Evolutionary conservation across 2,113 vertebrate species (phyloP).

Genomic region (Azemiops feae): DNA sequence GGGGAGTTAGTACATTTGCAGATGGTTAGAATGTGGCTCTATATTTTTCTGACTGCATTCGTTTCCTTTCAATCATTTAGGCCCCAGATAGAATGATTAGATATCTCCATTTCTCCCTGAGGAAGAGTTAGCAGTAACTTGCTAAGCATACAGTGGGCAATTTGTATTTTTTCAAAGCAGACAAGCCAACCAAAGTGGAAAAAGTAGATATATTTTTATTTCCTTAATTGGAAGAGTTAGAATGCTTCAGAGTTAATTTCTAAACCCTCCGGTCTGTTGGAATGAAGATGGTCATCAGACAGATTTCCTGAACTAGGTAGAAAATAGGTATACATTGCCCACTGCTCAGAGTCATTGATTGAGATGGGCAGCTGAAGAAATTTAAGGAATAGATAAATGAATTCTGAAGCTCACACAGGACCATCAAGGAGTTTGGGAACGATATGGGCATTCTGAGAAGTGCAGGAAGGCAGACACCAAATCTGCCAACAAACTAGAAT

Average conservation of each 20-base stretch:
- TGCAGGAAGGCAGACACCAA: neutral
- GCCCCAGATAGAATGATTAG: neutral
- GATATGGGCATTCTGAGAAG: neutral
- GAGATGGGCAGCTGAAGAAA: neutral
- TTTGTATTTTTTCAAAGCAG: neutral
- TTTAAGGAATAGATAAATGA: neutral
- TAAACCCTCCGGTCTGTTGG: constrained; percentile 55
- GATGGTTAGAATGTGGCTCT: neutral
- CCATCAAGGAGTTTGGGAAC: neutral
- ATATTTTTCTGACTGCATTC: neutral
- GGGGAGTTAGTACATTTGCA: constrained; percentile 1
- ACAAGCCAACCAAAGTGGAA: neutral
- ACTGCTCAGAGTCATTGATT: neutral
- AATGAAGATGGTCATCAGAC: neutral
- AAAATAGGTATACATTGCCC: neutral
- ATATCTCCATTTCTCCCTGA: neutral
- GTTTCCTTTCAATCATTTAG: neutral
- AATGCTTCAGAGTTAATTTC: constrained; percentile 53
- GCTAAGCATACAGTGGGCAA: neutral
- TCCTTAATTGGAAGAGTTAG: constrained; percentile 45
- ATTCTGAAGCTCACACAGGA: neutral
- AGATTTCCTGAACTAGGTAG: neutral
- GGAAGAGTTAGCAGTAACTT: neutral
- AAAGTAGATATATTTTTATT: neutral
- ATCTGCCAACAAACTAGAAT: neutral